Conservation (phyloP, 1,140 invertebrate species). For the Saccostrea glomerata region DNA sequence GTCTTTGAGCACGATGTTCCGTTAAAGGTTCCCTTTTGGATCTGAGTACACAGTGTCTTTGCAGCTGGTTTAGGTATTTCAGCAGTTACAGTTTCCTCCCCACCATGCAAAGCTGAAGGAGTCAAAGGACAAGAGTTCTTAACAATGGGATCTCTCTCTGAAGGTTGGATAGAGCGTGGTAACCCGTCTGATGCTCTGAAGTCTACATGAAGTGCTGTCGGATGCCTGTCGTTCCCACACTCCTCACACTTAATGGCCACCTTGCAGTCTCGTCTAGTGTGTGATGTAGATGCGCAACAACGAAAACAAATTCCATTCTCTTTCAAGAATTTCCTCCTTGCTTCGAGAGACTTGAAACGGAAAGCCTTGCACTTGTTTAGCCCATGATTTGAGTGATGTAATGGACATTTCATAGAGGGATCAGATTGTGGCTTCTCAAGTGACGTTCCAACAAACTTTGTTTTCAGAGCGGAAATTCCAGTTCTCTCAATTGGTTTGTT, state of each 20-base stretch:
- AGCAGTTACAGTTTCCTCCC: constrained; percentile 36
- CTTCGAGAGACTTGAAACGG: constrained; percentile 25
- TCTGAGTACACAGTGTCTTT: background rate
- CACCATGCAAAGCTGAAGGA: constrained; percentile 49
- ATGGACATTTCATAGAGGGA: background rate
- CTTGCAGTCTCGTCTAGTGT: constrained; percentile 41
- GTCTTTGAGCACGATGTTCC: constrained; percentile 53
- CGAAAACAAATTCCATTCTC: constrained; percentile 43
- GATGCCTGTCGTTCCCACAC: constrained; percentile 42
- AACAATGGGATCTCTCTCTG: constrained; percentile 27
- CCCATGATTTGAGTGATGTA: constrained; percentile 35
- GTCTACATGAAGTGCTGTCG: constrained; percentile 39
- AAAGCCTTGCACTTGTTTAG: constrained; percentile 49
- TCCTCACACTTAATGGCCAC: constrained; percentile 16
- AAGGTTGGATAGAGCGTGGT: background rate
- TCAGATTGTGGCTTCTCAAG: background rate
- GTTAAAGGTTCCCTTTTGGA: background rate
- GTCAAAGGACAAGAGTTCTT: too few species aligned
- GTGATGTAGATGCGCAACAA: constrained; percentile 39
- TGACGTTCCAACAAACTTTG: background rate
- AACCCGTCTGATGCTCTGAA: background rate
- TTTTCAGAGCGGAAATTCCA: background rate
- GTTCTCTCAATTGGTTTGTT: background rate
- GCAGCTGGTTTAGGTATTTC: background rate
- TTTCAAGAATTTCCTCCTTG: constrained; percentile 39